Evolutionary conservation across 30 jellyfish, hydroid and myxozoan species (phyloP), one percentile per base, ranked within the genome.

Genomic region (Chironex yamaguchii): DNA sequence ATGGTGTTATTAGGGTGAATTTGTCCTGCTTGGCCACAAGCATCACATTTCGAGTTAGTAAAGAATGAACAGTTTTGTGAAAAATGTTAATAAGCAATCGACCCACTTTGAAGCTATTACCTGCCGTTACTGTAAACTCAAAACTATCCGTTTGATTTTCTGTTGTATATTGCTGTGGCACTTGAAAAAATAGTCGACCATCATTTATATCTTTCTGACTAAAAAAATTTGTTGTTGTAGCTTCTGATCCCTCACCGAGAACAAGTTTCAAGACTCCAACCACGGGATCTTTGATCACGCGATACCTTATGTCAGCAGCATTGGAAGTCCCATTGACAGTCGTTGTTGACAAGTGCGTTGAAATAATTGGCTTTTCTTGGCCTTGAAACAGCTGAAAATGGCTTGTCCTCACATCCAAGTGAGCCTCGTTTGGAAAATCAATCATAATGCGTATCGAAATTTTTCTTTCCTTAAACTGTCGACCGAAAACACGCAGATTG

Each of bases 91-190:
- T 72, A 1, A 77, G 72, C 33, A 85, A 22, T 36, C 64, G 29
- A 0, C 96, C 96, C 29, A 82, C 51, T 34, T 72, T 85, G 79
- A 85, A 26, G 25, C 89, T 69, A 29, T 85, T 85, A 2, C 96
- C 96, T 24, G 74, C 89, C 27, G 96, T 74, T 32, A 71, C 96
- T 71, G 75, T 24, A 51, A 85, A 85, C 77, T 73, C 75, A 29
- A 85, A 63, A 22, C 85, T 11, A 29, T 85, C 96, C 51, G 74
- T 85, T 52, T 48, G 58, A 69, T 29, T 72, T 67, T 62, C 58
- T 1, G 96, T 87, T 9, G 58, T 42, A 42, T 42, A 17, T 28
- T 71, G 75, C 67, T 73, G 68, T 17, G 6, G 48, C 6, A 87
- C 77, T 20, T 73, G 49, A 54, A 69, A 85, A 23, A 29, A 26